Conservation (phyloP, 2,888 invertebrate genomes). For the Apoda limacodes region DNA sequence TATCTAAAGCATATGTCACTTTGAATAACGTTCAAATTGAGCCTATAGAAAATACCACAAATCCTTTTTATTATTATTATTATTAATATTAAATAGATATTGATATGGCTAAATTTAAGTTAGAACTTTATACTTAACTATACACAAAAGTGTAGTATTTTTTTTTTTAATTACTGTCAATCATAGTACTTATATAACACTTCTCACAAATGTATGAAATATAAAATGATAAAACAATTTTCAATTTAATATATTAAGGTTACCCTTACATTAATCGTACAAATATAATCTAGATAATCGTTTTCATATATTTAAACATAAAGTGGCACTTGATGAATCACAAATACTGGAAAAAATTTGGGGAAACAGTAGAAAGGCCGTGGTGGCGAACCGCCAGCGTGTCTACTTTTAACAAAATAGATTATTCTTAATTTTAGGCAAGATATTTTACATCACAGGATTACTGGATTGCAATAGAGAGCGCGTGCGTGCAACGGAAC, state of each 20-base stretch:
- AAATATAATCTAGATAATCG: constrained; percentile 72
- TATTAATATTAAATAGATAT: constrained; percentile 71
- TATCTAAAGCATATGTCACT: constrained; percentile 71
- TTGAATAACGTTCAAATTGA: constrained; percentile 70
- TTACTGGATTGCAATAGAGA: constrained; percentile 35
- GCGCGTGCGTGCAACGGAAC: constrained; percentile 20
- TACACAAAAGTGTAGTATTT: constrained; percentile 70
- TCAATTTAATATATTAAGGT: constrained; percentile 68
- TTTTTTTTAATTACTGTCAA: constrained; percentile 62
- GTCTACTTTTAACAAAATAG: constrained; percentile 53
- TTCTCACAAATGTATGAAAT: constrained; percentile 70
- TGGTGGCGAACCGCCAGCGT: constrained; percentile 41
- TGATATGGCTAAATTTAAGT: constrained; percentile 73
- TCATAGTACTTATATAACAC: constrained; percentile 67
- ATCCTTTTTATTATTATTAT: constrained; percentile 59
- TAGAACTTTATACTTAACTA: constrained; percentile 67
- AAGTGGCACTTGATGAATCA: constrained; percentile 85
- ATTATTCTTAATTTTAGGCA: constrained; percentile 63
- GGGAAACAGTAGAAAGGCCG: constrained; percentile 51
- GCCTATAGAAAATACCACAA: constrained; percentile 71
- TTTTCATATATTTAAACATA: constrained; percentile 75
- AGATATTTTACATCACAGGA: constrained; percentile 62
- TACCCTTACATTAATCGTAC: constrained; percentile 70
- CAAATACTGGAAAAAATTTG: constrained; percentile 80
- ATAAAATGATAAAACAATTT: constrained; percentile 73